Evolutionary conservation across 2,888 invertebrate genomes (phyloP).

Genomic region (Adelognathus sp.): DNA sequence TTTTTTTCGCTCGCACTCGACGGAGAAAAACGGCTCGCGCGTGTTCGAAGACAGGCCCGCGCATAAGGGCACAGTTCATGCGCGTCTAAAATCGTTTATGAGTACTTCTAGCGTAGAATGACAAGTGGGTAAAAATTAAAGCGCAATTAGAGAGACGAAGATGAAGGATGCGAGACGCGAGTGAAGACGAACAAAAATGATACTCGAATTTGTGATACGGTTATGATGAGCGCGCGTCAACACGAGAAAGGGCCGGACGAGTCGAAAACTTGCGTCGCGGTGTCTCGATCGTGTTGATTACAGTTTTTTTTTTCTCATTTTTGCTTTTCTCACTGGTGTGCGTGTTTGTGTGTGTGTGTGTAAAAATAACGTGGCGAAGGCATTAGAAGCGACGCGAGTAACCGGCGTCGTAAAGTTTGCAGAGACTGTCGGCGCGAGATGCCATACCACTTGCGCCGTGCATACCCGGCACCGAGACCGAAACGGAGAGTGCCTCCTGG

Average conservation of each 20-base stretch:
- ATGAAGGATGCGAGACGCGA: too few relatives aligned
- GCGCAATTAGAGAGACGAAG: constrained; percentile 7
- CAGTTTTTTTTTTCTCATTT: constrained; percentile 27
- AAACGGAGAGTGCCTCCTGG: constrained; percentile 85
- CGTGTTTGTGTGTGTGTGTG: too few relatives aligned
- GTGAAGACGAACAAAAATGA: neutral
- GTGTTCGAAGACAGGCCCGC: constrained; percentile 1
- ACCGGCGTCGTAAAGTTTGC: constrained; percentile 94
- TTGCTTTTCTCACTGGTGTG: too few relatives aligned
- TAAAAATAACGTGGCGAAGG: constrained; percentile 3
- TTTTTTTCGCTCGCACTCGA: too few relatives aligned
- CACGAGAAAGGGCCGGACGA: constrained; percentile 27
- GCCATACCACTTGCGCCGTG: constrained; percentile 83
- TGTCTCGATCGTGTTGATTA: constrained; percentile 15
- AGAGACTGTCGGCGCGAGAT: constrained; percentile 88
- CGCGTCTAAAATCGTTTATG: constrained; percentile 19
- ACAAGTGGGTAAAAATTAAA: constrained; percentile 37
- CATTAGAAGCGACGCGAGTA: constrained; percentile 87
- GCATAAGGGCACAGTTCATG: neutral
- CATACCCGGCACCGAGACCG: constrained; percentile 85
- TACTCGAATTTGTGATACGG: constrained; percentile 27
- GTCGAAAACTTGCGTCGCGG: constrained; percentile 14
- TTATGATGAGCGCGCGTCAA: constrained; percentile 38
- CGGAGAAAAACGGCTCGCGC: constrained; percentile 11
- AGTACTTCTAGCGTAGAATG: constrained; percentile 41